Evolutionary conservation across 1,140 invertebrate species (phyloP), one percentile per base, ranked within the genome.

Genomic region (Lethrus apterus): DNA sequence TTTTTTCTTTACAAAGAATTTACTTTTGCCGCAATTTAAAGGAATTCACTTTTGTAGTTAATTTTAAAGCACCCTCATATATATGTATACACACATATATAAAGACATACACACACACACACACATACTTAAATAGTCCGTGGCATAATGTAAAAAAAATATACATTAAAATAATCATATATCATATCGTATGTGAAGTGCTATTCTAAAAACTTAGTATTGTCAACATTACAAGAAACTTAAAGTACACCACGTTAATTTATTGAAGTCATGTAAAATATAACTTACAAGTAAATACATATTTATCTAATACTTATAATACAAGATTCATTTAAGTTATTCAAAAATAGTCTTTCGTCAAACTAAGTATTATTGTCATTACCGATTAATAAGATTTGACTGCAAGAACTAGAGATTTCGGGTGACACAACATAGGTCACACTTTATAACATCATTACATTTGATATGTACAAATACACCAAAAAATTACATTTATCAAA

Each of bases 391-490:
- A 1, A 36, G 15, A 20, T 21, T 20, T 36, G 19, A 36, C 34
- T 36, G 34, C 34, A 36, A 36, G 34, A 36, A 36, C 34, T 36
- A 36, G 34, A 34, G 10, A n/a, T 20, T 36, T 20, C 34, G n/a
- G 19, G 11, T 11, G 34, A 36, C 13, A 7, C 23, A 17, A 13
- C 23, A 36, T 20, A 36, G 34, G 19, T 15, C n/a, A 26, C n/a
- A 26, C 5, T 26, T 26, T 7, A 7, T 26, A 26, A 36, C 34
- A 36, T 10, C 23, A 36, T 36, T 36, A 21, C 47, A 44, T 52
- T 44, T 45, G 51, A 55, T 58, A 58, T 58, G 56, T 58, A 58
- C 56, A 58, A 56, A 50, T 58, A 58, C 56, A 60, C 51, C 52
- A 36, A 56, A 60, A 58, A 59, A 59, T 57, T 55, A 58, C 52